Base-by-base conservation (phyloP, 2,113 vertebrate genomes). In the Periophthalmodon schlosseri region DNA sequence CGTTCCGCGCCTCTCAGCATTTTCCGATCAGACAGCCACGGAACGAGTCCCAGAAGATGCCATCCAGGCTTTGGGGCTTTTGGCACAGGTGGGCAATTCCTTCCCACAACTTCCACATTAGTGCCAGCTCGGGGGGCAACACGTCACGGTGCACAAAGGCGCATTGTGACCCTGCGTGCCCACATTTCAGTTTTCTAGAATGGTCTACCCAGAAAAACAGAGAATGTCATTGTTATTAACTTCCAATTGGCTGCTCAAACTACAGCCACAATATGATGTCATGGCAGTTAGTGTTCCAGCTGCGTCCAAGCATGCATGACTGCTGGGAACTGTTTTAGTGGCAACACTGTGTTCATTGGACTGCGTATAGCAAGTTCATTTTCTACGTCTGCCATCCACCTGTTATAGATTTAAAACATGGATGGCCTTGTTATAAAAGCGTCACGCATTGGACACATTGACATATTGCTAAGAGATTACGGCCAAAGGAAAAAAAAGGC, bases 161-260 rank as follows among this genome's bases (percentile, higher is more conserved):
- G 75, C 83, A 89, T 86, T 93, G 87, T 91, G 80, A 88, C 79
- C 68, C 65, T 9, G 76, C 6, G 78, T 75, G 60, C 85, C 87
- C 87, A 91, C 80, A 2, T 88, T 86, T 70, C 70, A 81, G 85
- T 79, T 79, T 82, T 70, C 78, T 75, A 69, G 85, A 81, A 87
- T 84, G 86, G 81, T 49, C 69, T 71, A 64, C 46, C 70, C 83
- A 84, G 74, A 46, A 82, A 79, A 88, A 92, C 84, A 91, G 73
- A 81, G 90, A 65, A 80, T 74, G 86, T 85, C 87, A 91, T 92
- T 91, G 90, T 91, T 85, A 56, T 50, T 56, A 65, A 70, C 68
- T 36, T 33, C 69, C 85, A 83, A 74, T 18, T 63, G 84, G 76
- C 64, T 79, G 84, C 74, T 83, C 73, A 71, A 28, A 79, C 77